Base-by-base conservation (phyloP, 2,113 vertebrate species). In the Rhea americana region DNA sequence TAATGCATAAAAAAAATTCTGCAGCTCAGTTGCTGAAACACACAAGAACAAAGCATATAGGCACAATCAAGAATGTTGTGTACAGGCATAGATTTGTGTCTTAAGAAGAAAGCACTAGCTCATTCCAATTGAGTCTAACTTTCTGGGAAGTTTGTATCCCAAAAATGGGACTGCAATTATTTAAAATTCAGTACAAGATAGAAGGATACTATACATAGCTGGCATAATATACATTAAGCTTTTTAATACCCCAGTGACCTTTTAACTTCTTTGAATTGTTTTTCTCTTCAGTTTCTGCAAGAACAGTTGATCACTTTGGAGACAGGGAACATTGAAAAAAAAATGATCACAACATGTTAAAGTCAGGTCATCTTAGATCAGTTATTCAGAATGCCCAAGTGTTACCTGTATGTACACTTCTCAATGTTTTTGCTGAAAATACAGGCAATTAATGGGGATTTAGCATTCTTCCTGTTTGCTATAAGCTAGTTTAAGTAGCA, bases 31-130 rank as follows among this genome's bases (percentile, higher is more conserved):
- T 84, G 58, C 73, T 90, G 48, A 86, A 92, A 86, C 61, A 48
- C 59, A 91, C 61, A 88, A 84, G 50, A 93, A 80, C 50, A 84
- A 96, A 96, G 84, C 71, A 62, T 2, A 45, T 6, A 93, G 70
- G 51, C 88, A 90, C 63, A 51, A 32, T 53, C 48, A 82, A 89
- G n/a, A 88, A 65, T 25, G 51, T 7, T 72, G 65, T n/a, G 39
- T 76, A 41, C 76, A 90, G 61, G 70, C 68, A 74, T 7, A 70
- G 32, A 77, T 43, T 66, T 76, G 25, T 63, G 56, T 56, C 0
- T 0, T 24, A 65, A 84, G 55, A 81, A 79, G 55, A 59, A 47
- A 76, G 45, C 9, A 35, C 28, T 35, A 39, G 43, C 1, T 28
- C 43, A 78, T 77, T 35, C 35, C 74, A 0, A 1, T 68, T 41